A percentile compares a stretch with the other conserved stretches of the same genome.
Evolutionary conservation across 2,113 vertebrate genomes (phyloP).

Genomic region (Oenanthe melanoleuca): DNA sequence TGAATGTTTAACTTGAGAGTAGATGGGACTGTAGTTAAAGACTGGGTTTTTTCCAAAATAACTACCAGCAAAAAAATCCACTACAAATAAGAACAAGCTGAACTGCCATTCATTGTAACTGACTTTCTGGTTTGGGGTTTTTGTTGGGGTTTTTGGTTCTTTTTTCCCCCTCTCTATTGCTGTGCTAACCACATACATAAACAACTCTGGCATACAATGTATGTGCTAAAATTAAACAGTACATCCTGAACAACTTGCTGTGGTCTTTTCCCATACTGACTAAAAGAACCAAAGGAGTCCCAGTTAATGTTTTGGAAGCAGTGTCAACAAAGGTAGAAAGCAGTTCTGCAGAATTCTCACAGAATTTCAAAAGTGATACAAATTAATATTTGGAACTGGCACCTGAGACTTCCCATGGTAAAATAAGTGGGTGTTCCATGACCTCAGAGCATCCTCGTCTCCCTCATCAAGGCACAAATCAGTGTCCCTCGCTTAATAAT

Average conservation of each 20-base stretch:
- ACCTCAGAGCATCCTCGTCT: neutral
- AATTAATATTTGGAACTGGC: neutral
- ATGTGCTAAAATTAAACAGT: conserved; percentile 16
- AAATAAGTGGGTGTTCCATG: neutral
- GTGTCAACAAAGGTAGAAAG: neutral
- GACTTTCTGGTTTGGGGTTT: neutral
- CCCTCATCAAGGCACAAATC: neutral
- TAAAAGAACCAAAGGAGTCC: neutral
- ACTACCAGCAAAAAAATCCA: neutral
- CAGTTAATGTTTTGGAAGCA: neutral
- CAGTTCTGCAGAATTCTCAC: neutral
- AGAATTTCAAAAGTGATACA: neutral
- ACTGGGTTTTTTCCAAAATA: neutral
- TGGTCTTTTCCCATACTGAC: neutral
- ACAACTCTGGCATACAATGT: neutral
- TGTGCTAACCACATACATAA: conserved; percentile 25
- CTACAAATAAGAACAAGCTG: neutral
- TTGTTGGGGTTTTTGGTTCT: neutral
- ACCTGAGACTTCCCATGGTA: neutral
- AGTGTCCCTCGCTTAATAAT: neutral
- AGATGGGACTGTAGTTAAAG: neutral
- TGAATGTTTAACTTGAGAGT: neutral
- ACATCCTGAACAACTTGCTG: neutral
- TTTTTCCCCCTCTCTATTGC: neutral
- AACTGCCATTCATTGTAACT: neutral